Conservation (phyloP, 2,113 vertebrate genomes). For the Panthera tigris region DNA sequence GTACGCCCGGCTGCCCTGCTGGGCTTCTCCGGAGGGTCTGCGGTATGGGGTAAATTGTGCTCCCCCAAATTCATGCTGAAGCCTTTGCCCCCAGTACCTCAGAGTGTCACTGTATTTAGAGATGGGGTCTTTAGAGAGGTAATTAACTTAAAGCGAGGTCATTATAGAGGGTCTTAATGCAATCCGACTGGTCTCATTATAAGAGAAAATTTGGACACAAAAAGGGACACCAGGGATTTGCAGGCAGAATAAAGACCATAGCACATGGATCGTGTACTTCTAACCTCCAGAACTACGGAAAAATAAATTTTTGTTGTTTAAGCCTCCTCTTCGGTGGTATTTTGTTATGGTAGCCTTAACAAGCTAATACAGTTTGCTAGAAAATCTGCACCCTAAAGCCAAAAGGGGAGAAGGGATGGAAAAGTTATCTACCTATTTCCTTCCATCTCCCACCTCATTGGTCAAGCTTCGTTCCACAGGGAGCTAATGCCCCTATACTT, state of each 20-base stretch:
- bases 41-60: neutral
- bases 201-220: neutral
- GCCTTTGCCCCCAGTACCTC: too few species aligned
- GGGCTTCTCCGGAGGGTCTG: neutral
- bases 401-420: neutral
- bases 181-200: neutral
- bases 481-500: neutral
- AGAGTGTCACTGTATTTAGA: neutral
- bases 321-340: neutral
- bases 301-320: neutral
- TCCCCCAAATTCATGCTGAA: neutral
- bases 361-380: neutral
- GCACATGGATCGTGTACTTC: neutral
- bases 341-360: neutral
- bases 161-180: neutral
- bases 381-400: neutral
- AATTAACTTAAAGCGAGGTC: neutral
- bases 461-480: neutral
- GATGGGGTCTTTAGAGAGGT: neutral
- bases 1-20: fast-evolving
- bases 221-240: neutral
- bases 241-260: neutral
- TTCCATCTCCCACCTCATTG: neutral
- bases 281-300: neutral
- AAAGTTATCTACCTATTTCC: neutral